Evolutionary conservation across 1,140 invertebrate species (phyloP), one percentile per base, ranked within the genome.

Genomic region (Trichoplusia ni): DNA sequence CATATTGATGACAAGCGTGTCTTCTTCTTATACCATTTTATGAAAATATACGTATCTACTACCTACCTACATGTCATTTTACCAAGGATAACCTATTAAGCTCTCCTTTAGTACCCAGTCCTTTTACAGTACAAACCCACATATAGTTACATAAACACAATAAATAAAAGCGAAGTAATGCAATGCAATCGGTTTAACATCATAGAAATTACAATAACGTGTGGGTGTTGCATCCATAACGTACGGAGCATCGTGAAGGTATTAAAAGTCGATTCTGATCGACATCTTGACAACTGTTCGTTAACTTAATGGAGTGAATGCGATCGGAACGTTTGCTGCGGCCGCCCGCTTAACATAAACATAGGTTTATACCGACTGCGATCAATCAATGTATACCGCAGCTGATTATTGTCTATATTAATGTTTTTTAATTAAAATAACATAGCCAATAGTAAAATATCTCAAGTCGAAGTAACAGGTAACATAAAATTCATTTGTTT

Each of bases 201-300:
- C 56, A 67, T 72, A 72, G 64, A 67, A 69, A 77, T 79, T 78
- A 84, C 74, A 81, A 84, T 81, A 73, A 74, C 67, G 73, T 64
- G 81, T 88, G 79, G 83, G 83, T 75, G 82, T 70, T 78, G 68
- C 75, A 77, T 75, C 82, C 81, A 84, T 85, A 85, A 76, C 78
- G 84, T 73, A 77, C 56, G 33, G 18, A 51, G 49, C 81, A 58
- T 44, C 69, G 66, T 73, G 65, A 69, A 68, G 73, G 82, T 77
- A 84, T 86, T 86, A 80, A 86, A 84, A 81, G 74, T 76, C 79
- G 79, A 79, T 79, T 73, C 79, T 88, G 86, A 89, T 87, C 79
- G 86, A 89, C 86, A 82, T 87, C 83, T 86, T 79, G 84, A 89
- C 86, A 89, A 84, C 86, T 81, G 82, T 82, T 89, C 82, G 86